Conservation (phyloP, 2,797 vertebrate genomes). For the Clarias platycephalus region DNA sequence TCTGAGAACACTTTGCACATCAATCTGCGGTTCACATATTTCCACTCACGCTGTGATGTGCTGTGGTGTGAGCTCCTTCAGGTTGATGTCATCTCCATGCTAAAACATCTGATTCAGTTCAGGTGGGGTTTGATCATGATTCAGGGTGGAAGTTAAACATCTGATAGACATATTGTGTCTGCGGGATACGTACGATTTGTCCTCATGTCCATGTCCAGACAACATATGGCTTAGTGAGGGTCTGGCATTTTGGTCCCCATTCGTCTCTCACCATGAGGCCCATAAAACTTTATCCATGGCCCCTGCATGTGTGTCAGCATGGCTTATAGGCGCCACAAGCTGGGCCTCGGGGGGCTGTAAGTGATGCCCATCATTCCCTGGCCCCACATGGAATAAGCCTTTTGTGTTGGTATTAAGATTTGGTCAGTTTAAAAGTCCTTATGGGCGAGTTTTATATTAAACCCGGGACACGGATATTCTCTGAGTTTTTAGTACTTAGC, state of each 20-base stretch:
- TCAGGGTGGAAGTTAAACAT: conserved; percentile 4
- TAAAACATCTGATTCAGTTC: neutral
- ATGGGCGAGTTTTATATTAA: neutral
- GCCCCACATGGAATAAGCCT: too few relatives aligned
- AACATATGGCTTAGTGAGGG: neutral
- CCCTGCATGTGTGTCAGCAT: neutral
- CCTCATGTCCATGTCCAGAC: neutral
- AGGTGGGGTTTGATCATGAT: neutral
- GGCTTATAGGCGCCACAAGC: neutral
- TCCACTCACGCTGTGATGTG: neutral
- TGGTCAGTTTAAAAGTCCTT: neutral
- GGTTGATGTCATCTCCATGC: neutral
- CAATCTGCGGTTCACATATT: neutral
- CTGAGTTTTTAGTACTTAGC: neutral
- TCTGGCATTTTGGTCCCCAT: neutral
- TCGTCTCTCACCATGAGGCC: neutral
- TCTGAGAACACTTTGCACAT: neutral
- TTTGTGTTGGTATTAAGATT: neutral
- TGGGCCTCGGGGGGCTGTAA: neutral
- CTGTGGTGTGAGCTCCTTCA: neutral
- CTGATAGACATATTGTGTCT: neutral
- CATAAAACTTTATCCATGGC: neutral
- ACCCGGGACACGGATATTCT: neutral
- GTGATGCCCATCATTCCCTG: neutral
- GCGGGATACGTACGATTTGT: neutral